Percentiles rank a stretch among this genome's conserved stretches.
Evolutionary conservation across 2,797 vertebrate genomes (phyloP).

Genomic region (Chrysocyon brachyurus): DNA sequence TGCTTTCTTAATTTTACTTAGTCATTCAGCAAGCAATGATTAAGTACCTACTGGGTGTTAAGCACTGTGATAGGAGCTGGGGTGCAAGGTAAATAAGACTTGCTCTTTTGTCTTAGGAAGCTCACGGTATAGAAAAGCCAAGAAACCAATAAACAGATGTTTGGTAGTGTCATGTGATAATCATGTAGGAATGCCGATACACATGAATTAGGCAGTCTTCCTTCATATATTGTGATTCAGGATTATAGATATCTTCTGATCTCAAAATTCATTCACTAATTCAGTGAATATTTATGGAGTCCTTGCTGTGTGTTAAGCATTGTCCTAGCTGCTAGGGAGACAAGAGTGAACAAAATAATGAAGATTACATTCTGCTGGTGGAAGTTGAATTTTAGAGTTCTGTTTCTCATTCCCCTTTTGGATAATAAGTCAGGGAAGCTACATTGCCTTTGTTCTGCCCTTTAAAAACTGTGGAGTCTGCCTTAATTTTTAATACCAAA

Average conservation of each 20-base stretch:
- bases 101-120: background rate
- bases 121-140: background rate
- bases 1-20: slow-evolving; percentile 58
- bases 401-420: slow-evolving; percentile 28
- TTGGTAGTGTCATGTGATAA: background rate
- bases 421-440: background rate
- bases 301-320: background rate
- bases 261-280: background rate
- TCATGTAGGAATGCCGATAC: background rate
- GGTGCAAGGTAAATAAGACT: slow-evolving; percentile 3
- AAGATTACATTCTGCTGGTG: background rate
- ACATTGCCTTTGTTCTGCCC: background rate
- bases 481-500: slow-evolving; percentile 10
- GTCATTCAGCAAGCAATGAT: background rate
- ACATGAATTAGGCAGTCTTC: slow-evolving; percentile 26
- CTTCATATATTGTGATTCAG: slow-evolving; percentile 14
- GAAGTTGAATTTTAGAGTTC: background rate
- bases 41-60: background rate
- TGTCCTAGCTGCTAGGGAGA: slow-evolving; percentile 27
- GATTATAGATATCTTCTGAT: background rate
- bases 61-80: background rate
- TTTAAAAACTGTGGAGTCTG: slow-evolving; percentile 35
- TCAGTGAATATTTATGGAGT: background rate
- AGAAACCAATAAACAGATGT: slow-evolving; percentile 9
- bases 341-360: slow-evolving; percentile 38